Evolutionary conservation across 2,113 vertebrate species (phyloP).

Genomic region (Holacanthus passer): DNA sequence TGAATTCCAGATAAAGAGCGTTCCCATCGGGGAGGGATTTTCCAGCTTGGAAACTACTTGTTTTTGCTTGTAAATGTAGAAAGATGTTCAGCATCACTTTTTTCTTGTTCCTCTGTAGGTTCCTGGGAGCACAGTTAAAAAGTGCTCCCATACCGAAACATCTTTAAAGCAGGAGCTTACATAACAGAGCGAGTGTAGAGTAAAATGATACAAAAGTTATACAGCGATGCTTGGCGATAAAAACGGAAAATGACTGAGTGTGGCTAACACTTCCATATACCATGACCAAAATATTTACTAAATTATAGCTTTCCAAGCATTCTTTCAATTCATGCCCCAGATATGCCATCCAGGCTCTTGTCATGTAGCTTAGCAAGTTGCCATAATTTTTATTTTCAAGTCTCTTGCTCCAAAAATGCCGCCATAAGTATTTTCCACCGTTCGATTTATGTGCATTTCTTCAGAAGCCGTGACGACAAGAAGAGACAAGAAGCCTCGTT

Average conservation of each 20-base stretch:
- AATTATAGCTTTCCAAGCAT: constrained; percentile 52
- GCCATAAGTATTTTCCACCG: not conserved
- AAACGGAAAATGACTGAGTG: constrained; percentile 43
- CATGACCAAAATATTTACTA: constrained; percentile 38
- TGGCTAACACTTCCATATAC: constrained; percentile 46
- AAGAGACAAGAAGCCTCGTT: not conserved
- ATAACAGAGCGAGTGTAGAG: constrained; percentile 21
- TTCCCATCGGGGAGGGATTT: constrained; percentile 44
- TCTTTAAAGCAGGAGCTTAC: constrained; percentile 17
- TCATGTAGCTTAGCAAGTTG: constrained; percentile 19
- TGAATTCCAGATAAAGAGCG: constrained; percentile 55
- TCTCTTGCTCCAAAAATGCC: not conserved
- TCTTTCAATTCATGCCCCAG: constrained; percentile 36
- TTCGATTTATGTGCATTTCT: not conserved
- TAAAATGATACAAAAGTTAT: constrained; percentile 24
- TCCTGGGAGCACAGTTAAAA: constrained; percentile 16
- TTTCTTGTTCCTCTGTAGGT: constrained; percentile 18
- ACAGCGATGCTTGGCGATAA: constrained; percentile 31
- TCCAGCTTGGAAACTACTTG: constrained; percentile 64
- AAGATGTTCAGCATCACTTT: constrained; percentile 38
- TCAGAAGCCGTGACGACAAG: not conserved
- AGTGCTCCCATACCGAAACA: not conserved
- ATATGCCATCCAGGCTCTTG: constrained; percentile 31
- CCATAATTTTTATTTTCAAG: not conserved
- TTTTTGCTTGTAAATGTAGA: constrained; percentile 55